Evolutionary conservation across 2,888 invertebrate genomes (phyloP).

Genomic region (Sepioteuthis lessoniana): DNA sequence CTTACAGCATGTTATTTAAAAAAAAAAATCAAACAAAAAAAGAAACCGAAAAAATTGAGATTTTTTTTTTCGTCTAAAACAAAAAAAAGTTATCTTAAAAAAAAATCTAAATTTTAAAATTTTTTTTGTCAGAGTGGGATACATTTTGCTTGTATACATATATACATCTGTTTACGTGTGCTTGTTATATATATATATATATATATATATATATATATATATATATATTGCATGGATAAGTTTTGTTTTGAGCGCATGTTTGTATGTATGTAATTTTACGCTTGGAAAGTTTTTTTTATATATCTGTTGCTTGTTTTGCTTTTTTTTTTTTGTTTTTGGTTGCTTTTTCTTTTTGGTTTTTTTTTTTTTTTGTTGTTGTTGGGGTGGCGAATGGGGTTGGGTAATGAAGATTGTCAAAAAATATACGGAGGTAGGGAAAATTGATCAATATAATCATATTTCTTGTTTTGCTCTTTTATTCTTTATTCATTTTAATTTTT

Average conservation of each 20-base stretch:
- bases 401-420: neutral
- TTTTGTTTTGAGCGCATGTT: neutral
- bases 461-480: neutral
- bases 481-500: neutral
- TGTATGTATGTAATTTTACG: neutral
- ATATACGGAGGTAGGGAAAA: conserved; percentile 33
- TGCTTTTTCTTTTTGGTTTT: neutral
- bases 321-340: neutral
- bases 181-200: neutral
- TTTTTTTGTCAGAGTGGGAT: neutral
- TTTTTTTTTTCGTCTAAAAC: neutral
- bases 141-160: conserved; percentile 25
- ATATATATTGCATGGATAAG: neutral
- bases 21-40: neutral
- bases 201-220: conserved; percentile 21
- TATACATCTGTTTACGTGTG: conserved; percentile 2
- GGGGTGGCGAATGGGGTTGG: neutral
- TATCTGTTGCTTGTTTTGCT: neutral
- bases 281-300: neutral
- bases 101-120: neutral
- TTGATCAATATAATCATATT: neutral
- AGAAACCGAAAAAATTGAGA: neutral
- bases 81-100: neutral
- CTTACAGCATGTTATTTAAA: neutral
- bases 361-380: neutral